phyloP scores from a whole-genome alignment of 2,797 vertebrate species.

The Sebastes diploproa region DNA sequence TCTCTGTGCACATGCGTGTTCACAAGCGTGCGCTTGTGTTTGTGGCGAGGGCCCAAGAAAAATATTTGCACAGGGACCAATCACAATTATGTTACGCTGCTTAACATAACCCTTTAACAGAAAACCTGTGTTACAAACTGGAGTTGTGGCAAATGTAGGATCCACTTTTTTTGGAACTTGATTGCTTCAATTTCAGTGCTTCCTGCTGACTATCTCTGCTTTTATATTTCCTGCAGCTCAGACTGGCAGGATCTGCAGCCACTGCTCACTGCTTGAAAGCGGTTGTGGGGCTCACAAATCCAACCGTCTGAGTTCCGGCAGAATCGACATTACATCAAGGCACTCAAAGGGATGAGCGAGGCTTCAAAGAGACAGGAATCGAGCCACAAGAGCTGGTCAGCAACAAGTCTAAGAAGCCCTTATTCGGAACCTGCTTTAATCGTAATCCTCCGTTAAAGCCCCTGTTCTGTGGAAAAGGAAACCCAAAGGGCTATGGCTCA shows the following conservation, averaged over 20 bases:
- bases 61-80: no score
- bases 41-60: no score
- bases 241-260: background rate
- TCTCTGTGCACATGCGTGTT: no score
- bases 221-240: slow-evolving; percentile 11
- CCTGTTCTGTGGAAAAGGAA: background rate
- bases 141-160: background rate
- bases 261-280: background rate
- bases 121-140: background rate
- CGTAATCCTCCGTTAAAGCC: slow-evolving; percentile 13
- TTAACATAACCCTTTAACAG: background rate
- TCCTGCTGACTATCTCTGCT: background rate
- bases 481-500: background rate
- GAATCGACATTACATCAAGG: slow-evolving; percentile 21
- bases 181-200: background rate
- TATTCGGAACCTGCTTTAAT: slow-evolving; percentile 7
- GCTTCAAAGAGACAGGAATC: slow-evolving; percentile 43
- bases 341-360: slow-evolving; percentile 31
- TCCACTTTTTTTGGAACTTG: background rate
- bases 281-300: background rate
- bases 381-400: slow-evolving; percentile 15
- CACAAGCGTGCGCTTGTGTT: no score
- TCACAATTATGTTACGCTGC: no score
- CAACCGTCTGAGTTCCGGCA: background rate
- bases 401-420: slow-evolving; percentile 27